phyloP scores from a whole-genome alignment of 2,113 vertebrate genomes.

The Odontophorus gujanensis region DNA sequence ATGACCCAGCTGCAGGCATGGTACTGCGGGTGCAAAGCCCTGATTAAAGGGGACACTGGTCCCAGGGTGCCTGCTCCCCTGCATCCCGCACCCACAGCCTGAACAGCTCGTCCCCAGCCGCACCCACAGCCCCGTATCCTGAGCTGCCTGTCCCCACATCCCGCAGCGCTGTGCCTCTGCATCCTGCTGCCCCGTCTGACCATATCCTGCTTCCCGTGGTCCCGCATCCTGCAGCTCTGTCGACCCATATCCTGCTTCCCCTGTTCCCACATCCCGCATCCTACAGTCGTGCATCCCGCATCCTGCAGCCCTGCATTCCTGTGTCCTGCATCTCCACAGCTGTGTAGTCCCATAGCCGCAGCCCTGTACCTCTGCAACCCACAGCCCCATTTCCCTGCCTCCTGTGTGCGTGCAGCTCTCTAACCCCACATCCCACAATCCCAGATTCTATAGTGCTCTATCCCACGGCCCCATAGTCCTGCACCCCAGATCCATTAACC shows the following conservation, averaged over 20 bases:
- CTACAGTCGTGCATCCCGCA: neutral
- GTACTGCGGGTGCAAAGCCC: neutral
- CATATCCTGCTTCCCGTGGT: slow-evolving; percentile 58
- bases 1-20: accelerated
- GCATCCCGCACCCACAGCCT: neutral
- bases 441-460: too few relatives aligned
- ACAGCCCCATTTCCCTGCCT: neutral
- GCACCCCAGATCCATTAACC: neutral
- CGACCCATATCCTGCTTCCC: slow-evolving; percentile 64
- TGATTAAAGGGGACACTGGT: accelerated
- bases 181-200: neutral
- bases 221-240: slow-evolving; percentile 18
- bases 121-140: neutral
- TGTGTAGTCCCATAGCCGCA: slow-evolving; percentile 34
- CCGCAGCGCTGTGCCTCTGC: neutral
- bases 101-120: neutral
- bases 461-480: neutral
- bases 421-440: slow-evolving; percentile 39
- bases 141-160: neutral
- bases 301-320: slow-evolving; percentile 22
- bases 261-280: slow-evolving; percentile 40
- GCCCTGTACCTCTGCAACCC: slow-evolving; percentile 10
- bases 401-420: neutral
- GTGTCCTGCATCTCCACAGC: slow-evolving; percentile 59
- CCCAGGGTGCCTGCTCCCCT: neutral